Evolutionary conservation across 2,888 invertebrate species (phyloP), one percentile per base, ranked within the genome.

Genomic region (Ischnus inquisitorius): DNA sequence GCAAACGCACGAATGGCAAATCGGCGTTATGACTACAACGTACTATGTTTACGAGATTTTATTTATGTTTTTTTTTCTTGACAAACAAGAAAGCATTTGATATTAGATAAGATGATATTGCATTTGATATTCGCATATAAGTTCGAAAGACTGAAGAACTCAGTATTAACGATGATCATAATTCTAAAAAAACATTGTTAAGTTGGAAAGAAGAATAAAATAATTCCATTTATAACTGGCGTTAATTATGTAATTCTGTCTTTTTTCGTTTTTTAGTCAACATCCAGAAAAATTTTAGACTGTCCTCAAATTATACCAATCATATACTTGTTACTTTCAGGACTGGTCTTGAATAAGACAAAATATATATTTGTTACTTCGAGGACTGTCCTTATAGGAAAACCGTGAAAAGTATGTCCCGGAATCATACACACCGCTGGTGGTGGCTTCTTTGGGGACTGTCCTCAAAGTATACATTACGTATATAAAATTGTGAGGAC

Each of bases 101-200:
- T 46, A 46, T 46, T 46, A 34, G 34, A 34, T 34, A 34, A 34
- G 34, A 34, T 34, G 34, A 34, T 34, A 34, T 34, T 34, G 34
- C 34, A 34, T 34, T 34, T 34, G 34, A 34, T 34, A n/a, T 46
- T 46, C 46, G n/a, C 12, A n/a, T 46, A n/a, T 46, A 46, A n/a
- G 46, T 46, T 46, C 46, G n/a, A n/a, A 46, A 46, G 46, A n/a
- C n/a, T n/a, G n/a, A 46, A 46, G 46, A 46, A 46, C 46, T 46
- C n/a, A 46, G 46, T 46, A n/a, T 46, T 46, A 46, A n/a, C 46
- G 5, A 5, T 46, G 4, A n/a, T 46, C 3, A 3, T 3, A 46
- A 46, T 46, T 46, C 3, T n/a, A 46, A 46, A 5, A 34, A 34
- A 0, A 34, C 34, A 46, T 46, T 46, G 46, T n/a, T n/a, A n/a